phyloP scores from a whole-genome alignment of 2,113 vertebrate genomes.

The Reinhardtius hippoglossoides region DNA sequence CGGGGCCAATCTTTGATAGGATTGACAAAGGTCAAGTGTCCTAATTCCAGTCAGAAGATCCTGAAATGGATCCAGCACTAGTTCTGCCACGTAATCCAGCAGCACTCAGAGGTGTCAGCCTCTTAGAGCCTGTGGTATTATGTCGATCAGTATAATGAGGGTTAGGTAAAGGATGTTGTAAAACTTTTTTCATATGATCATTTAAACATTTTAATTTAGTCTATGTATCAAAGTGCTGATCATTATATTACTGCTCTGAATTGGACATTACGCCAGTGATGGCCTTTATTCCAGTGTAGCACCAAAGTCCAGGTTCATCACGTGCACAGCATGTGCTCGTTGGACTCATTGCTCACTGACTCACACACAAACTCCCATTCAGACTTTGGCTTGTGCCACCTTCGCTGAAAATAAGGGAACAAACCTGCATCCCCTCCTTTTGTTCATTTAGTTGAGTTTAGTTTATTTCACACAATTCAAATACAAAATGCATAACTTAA shows the following conservation, averaged over 20 bases:
- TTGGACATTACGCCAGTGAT: not conserved
- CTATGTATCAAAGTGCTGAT: not conserved
- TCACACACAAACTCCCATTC: not conserved
- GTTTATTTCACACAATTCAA: not conserved
- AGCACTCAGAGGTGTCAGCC: slow-evolving; percentile 6
- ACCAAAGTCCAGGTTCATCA: slow-evolving; percentile 55
- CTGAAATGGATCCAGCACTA: slow-evolving; percentile 24
- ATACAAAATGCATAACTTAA: not conserved
- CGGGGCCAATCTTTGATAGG: slow-evolving; percentile 23
- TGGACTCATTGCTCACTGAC: not conserved
- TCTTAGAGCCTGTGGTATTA: slow-evolving; percentile 9
- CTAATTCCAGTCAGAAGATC: slow-evolving; percentile 33
- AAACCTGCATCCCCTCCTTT: too few relatives aligned
- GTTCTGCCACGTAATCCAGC: slow-evolving; percentile 12
- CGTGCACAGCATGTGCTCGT: not conserved
- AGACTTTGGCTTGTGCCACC: slow-evolving; percentile 6
- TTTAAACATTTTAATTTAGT: not conserved
- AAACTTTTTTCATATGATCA: not conserved
- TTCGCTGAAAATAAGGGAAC: too few relatives aligned
- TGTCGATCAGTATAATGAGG: not conserved
- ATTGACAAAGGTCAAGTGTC: slow-evolving; percentile 17
- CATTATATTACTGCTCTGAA: not conserved
- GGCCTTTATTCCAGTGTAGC: not conserved
- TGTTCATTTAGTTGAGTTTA: not conserved
- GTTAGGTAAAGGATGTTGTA: not conserved